Base-by-base conservation (phyloP, 2,113 vertebrate species). In the Fukomys damarensis region DNA sequence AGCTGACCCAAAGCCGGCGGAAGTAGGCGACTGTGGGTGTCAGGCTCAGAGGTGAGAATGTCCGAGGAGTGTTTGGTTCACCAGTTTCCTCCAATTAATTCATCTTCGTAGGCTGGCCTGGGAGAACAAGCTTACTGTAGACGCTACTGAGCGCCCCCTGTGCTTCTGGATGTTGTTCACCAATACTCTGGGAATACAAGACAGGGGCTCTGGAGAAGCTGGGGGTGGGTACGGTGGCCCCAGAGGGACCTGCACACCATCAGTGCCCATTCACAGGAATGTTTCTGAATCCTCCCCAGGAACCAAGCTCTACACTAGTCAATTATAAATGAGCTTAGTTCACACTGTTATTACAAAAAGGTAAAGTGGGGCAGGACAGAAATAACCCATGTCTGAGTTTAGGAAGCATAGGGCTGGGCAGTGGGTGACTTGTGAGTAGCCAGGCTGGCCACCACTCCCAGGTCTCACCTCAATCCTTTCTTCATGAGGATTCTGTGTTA, bases 271-370 rank as follows among this genome's bases (percentile, higher is more conserved):
- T 13, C 9, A 22, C 38, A 24, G 20, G 5, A 28, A 30, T 54
- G 9, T 22, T 43, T 14, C 19, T 22, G 13, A 88, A 79, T 54
- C 61, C 1, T 11, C 11, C 49, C 56, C 12, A 24, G 74, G 35
- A 0, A 22, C 4, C 22, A 9, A 91, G 46, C 16, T n/a, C 8
- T 28, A 6, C 35, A 30, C 1, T 12, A 5, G 6, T 22, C 14
- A 58, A 12, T 3, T 26, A n/a, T n/a, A 79, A 49, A 41, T 66
- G 46, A 38, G 84, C 24, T 59, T 58, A 81, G 38, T 63, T 46
- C 56, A 52, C 35, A 26, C 4, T 19, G 1, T 11, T 12, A 10
- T 1, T 38, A n/a, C 11, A 35, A 38, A n/a, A 41, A 93, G 30
- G 30, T 14, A 41, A 74, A 10, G 7, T 3, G 0, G 30, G 35